Conservation (phyloP, 2,888 invertebrate genomes). For the Apamea epomidion region DNA sequence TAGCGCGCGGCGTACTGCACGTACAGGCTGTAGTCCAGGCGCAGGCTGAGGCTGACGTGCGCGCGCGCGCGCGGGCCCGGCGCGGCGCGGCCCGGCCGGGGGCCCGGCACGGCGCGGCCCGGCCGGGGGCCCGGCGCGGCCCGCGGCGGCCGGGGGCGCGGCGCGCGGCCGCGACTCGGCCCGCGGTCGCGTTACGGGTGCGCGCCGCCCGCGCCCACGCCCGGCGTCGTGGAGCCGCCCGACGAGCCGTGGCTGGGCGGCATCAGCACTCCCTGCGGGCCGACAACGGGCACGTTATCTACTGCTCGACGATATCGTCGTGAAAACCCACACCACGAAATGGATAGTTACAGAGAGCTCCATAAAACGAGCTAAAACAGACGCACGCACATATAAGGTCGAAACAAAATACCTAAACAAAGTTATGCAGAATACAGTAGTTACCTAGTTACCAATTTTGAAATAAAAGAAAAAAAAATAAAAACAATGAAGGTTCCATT, state of each 20-base stretch:
- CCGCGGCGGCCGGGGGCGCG: slow-evolving; percentile 17
- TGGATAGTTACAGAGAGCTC: slow-evolving; percentile 3
- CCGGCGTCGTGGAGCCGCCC: slow-evolving; percentile 78
- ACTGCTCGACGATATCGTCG: background rate
- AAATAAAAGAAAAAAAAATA: background rate
- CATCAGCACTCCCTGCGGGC: slow-evolving; percentile 77
- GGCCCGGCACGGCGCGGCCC: slow-evolving; percentile 55
- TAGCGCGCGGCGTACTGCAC: slow-evolving; percentile 27
- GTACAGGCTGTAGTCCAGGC: slow-evolving; percentile 47
- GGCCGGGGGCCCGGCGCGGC: slow-evolving; percentile 67
- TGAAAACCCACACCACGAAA: slow-evolving; percentile 32
- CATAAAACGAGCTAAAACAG: background rate
- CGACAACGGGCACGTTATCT: background rate
- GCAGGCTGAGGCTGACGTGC: slow-evolving; percentile 30
- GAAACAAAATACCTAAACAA: background rate
- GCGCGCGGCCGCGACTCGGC: slow-evolving; percentile 41
- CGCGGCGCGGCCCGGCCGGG: slow-evolving; percentile 13
- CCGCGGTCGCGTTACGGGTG: slow-evolving; percentile 76
- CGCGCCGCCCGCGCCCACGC: slow-evolving; percentile 70
- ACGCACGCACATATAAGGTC: background rate
- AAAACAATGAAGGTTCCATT: background rate
- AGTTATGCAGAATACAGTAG: background rate
- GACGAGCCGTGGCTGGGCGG: slow-evolving; percentile 76
- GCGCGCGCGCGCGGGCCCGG: slow-evolving; percentile 39
- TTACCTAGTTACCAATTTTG: background rate